Conservation (phyloP, 2,113 vertebrate genomes). For the Rhagologus leucostigma region DNA sequence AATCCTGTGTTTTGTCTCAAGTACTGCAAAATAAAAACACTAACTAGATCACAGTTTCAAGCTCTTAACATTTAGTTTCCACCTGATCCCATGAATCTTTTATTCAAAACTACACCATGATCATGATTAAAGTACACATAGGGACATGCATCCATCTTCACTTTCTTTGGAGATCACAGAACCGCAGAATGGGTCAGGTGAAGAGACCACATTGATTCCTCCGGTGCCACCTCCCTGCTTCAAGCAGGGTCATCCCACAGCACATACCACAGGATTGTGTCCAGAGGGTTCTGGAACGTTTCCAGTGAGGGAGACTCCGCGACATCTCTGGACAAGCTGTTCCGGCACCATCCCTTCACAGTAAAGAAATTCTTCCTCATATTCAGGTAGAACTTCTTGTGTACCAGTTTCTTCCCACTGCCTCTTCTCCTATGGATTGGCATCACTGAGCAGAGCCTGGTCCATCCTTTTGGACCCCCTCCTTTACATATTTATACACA, state of each 20-base stretch:
- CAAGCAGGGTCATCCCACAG: background rate
- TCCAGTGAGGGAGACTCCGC: background rate
- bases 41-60: background rate
- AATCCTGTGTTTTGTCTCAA: background rate
- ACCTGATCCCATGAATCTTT: background rate
- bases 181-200: background rate
- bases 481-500: background rate
- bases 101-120: background rate
- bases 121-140: rapidly evolving
- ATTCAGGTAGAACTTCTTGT: background rate
- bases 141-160: rapidly evolving
- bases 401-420: background rate
- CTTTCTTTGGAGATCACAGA: background rate
- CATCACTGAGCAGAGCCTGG: background rate
- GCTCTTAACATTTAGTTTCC: background rate
- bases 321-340: too few species aligned
- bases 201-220: background rate
- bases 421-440: background rate
- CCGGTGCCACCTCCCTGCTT: background rate
- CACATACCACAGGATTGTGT: background rate
- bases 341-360: background rate
- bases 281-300: background rate
- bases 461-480: background rate
- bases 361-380: background rate
- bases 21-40: background rate